Conservation (phyloP, 2,888 invertebrate species). For the Drosophila paramelanica region DNA sequence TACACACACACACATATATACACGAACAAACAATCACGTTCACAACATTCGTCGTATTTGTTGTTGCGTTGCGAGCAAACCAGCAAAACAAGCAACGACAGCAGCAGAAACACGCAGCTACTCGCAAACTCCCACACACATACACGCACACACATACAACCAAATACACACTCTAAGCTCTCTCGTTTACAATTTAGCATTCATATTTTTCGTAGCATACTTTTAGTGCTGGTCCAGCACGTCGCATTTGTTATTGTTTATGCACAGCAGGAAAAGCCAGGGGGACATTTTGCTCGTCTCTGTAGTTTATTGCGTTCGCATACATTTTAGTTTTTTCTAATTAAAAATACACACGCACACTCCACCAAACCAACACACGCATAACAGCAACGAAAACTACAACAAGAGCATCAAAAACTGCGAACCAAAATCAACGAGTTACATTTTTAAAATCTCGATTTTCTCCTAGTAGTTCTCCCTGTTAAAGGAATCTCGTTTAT, state of each 20-base stretch:
- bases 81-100: constrained; percentile 20
- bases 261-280: constrained; percentile 33
- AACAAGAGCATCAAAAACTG: constrained; percentile 11
- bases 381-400: constrained; percentile 15
- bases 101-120: constrained; percentile 11
- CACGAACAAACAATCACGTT: constrained; percentile 22
- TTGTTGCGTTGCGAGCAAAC: constrained; percentile 36
- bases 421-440: constrained; percentile 7
- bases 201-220: constrained; percentile 67
- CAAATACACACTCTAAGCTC: constrained; percentile 19
- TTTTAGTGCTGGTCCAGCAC: constrained; percentile 58
- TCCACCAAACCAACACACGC: constrained; percentile 17
- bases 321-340: constrained; percentile 44
- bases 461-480: neutral
- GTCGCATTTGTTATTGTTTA: constrained; percentile 40
- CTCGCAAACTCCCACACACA: neutral
- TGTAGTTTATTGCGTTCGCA: constrained; percentile 31
- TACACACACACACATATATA: constrained; percentile 15
- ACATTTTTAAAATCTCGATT: constrained; percentile 14
- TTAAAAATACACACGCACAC: constrained; percentile 54
- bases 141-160: constrained; percentile 4
- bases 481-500: neutral
- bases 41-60: constrained; percentile 35
- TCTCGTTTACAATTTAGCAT: constrained; percentile 40
- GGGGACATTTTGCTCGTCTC: constrained; percentile 33